These are phyloP conservation scores for Ligdia adustata DNA, from an alignment of 2,888 invertebrate genomes.

Conservation along the genomic window DNA sequence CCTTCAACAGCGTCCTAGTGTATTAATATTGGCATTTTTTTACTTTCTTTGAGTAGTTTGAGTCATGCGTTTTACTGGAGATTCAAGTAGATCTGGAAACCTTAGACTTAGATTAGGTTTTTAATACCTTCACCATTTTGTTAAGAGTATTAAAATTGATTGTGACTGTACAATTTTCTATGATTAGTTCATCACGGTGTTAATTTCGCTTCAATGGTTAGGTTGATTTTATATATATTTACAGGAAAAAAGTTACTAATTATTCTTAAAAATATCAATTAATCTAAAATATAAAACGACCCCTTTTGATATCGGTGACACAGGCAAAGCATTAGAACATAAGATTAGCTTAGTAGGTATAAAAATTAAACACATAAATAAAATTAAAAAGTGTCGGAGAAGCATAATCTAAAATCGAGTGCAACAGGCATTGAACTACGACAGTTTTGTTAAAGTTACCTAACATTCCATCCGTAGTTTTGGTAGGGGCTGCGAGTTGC, in stretches of 20 bases:
- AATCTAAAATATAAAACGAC: no score
- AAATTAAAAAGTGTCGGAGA: slow-evolving; percentile 21
- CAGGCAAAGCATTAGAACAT: slow-evolving; percentile 3
- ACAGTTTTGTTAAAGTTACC: slow-evolving; percentile 62
- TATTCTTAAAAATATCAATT: no score
- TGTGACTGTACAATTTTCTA: slow-evolving; percentile 8
- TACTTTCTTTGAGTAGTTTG: slow-evolving; percentile 6
- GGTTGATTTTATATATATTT: no score
- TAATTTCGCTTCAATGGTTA: no score
- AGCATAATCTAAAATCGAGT: slow-evolving; percentile 27
- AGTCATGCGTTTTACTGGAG: slow-evolving; percentile 1
- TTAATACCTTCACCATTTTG: slow-evolving; percentile 9
- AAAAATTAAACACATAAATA: slow-evolving; percentile 21
- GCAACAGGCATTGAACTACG: slow-evolving; percentile 28
- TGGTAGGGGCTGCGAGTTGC: slow-evolving; percentile 62
- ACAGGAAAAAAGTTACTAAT: no score
- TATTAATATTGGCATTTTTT: no score
- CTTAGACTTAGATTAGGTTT: slow-evolving; percentile 2
- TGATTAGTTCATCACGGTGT: no score
- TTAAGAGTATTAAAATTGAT: not conserved
- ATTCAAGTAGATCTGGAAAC: slow-evolving; percentile 11
- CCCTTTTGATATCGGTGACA: not conserved
- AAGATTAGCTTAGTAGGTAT: slow-evolving; percentile 12
- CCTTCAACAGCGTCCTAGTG: no score
- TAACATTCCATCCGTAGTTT: slow-evolving; percentile 75